Evolutionary conservation across 2,113 vertebrate species (phyloP), one percentile per base, ranked within the genome.

Genomic region (Chloropsis hardwickii): DNA sequence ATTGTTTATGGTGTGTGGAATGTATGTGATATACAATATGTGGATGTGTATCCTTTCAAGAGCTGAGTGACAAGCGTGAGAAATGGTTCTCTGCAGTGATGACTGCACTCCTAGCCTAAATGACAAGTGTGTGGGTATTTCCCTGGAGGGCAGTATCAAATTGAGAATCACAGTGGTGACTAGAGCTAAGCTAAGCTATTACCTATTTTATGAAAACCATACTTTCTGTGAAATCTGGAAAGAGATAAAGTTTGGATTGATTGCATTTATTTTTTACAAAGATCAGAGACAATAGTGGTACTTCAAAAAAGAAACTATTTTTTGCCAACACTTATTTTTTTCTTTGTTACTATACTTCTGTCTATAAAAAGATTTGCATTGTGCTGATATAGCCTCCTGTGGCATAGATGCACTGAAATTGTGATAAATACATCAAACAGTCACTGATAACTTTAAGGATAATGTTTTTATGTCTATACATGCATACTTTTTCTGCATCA

Each of bases 71-170:
- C 58, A 95, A 71, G 33, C 25, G 79, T 93, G 69, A 89, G 92
- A 90, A 97, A 93, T 85, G 29, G 24, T 62, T 95, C 40, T 92
- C 11, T 25, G 50, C 15, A 61, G 27, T 70, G 66, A 92, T 77
- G 72, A 81, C 24, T 95, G 13, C 11, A 79, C 39, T 57, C 18
- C 66, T 74, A 86, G 53, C n/a, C 35, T 50, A 83, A 79, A 94
- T 78, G 72, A 97, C 69, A 81, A 78, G 40, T 33, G 11, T 71
- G 37, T 57, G 58, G 33, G 21, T 88, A 56, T 93, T 88, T 97
- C 90, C 81, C 37, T 65, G 65, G 95, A 88, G 81, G 64, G 57
- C 42, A 87, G 28, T 51, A 76, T 66, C 89, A 95, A 95, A 48
- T 27, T 85, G 88, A 64, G 53, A 95, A 87, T 93, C 33, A 90